phyloP scores from a whole-genome alignment of 2,888 invertebrate genomes.

The Harmothoe impar region DNA sequence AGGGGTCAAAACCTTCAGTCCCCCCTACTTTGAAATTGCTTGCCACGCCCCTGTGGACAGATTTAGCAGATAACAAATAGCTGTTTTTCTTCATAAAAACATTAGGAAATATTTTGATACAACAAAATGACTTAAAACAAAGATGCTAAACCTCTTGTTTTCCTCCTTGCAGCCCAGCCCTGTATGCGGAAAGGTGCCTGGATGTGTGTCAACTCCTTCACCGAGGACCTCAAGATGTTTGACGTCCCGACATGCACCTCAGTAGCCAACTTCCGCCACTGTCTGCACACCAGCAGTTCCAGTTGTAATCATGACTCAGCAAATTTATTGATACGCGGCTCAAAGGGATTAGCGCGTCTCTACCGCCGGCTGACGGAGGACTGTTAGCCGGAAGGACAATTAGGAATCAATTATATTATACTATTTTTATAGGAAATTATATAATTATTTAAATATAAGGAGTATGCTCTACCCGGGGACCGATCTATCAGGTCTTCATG shows the following conservation, averaged over 20 bases:
- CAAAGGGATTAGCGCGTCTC: background rate
- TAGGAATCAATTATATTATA: background rate
- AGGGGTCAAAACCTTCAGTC: too few relatives aligned
- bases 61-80: too few relatives aligned
- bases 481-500: background rate
- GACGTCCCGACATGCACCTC: background rate
- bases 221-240: background rate
- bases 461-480: background rate
- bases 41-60: too few relatives aligned
- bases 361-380: background rate
- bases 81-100: too few relatives aligned
- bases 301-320: slow-evolving; percentile 18
- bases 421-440: slow-evolving; percentile 2
- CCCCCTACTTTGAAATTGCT: too few relatives aligned
- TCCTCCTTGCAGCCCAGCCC: background rate
- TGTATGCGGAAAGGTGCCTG: background rate
- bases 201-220: background rate
- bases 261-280: background rate
- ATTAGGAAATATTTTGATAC: too few relatives aligned
- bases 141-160: background rate
- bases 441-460: background rate
- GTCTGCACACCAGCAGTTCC: background rate
- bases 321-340: background rate
- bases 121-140: too few relatives aligned
- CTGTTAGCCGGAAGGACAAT: background rate